Evolutionary conservation across 92 coral and sea anemone species (phyloP).

Genomic region (Heteractis magnifica): DNA sequence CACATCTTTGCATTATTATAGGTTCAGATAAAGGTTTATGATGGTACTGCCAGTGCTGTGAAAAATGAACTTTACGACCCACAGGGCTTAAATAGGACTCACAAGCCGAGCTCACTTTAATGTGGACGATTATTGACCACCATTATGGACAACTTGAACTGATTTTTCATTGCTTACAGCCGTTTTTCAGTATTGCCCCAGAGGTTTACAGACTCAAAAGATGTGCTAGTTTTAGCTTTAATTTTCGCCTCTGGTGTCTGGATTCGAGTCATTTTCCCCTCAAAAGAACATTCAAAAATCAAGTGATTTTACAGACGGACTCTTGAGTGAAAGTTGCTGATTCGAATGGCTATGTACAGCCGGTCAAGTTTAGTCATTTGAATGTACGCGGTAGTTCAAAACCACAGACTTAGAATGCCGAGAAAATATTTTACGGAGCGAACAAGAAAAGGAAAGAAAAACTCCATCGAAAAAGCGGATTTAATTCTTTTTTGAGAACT

Average conservation of each 20-base stretch:
- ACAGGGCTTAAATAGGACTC: constrained; percentile 18
- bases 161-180: not conserved
- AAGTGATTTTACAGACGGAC: constrained; percentile 1
- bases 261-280: not conserved
- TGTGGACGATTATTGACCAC: constrained; percentile 28
- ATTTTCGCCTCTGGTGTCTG: constrained; percentile 18
- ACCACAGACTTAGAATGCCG: not conserved
- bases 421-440: not conserved
- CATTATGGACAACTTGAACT: constrained; percentile 47
- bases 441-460: constrained; percentile 3
- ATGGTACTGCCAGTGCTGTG: constrained; percentile 3
- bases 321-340: constrained; percentile 6
- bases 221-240: constrained; percentile 14
- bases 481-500: not conserved
- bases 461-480: not conserved
- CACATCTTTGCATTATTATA: constrained; percentile 34
- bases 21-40: constrained; percentile 18
- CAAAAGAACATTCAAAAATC: constrained; percentile 3
- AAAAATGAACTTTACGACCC: constrained; percentile 6
- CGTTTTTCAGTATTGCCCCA: constrained; percentile 17
- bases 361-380: constrained; percentile 1
- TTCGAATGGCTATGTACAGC: not conserved
- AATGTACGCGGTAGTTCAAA: not conserved
- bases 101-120: constrained; percentile 18
- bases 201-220: not conserved